Conservation (phyloP, 2,888 invertebrate genomes). For the Micoletzkya japonica region DNA sequence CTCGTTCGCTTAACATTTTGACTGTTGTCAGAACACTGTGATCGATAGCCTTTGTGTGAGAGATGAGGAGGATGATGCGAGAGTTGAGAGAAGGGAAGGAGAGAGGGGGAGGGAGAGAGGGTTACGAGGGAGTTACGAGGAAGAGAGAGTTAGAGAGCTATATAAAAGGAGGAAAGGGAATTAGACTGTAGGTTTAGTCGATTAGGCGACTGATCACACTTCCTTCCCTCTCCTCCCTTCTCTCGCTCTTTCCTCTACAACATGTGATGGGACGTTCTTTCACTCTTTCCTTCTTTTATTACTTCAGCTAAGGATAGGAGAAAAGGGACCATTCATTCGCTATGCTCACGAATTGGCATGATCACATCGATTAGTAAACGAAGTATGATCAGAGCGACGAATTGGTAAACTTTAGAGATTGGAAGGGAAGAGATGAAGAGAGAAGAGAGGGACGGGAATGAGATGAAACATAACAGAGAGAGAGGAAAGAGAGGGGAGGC, state of each 20-base stretch:
- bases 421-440: neutral
- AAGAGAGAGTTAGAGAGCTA: neutral
- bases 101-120: neutral
- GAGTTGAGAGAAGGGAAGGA: conserved; percentile 3
- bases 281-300: no score
- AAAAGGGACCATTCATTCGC: neutral
- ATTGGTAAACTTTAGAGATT: neutral
- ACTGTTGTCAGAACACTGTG: conserved; percentile 2
- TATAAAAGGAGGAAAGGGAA: neutral
- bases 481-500: neutral
- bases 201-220: neutral
- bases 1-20: conserved; percentile 4
- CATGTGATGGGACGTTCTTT: neutral
- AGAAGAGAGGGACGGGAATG: neutral
- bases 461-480: neutral
- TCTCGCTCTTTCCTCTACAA: neutral
- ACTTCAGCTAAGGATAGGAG: no score
- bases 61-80: conserved; percentile 3
- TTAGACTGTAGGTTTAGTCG: neutral
- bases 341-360: neutral
- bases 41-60: neutral
- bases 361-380: neutral
- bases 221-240: neutral
- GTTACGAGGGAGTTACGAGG: neutral
- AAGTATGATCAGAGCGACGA: neutral